These are phyloP conservation scores for Himalopsyche phryganea DNA, from an alignment of 1,140 invertebrate genomes.

Conservation along the genomic window DNA sequence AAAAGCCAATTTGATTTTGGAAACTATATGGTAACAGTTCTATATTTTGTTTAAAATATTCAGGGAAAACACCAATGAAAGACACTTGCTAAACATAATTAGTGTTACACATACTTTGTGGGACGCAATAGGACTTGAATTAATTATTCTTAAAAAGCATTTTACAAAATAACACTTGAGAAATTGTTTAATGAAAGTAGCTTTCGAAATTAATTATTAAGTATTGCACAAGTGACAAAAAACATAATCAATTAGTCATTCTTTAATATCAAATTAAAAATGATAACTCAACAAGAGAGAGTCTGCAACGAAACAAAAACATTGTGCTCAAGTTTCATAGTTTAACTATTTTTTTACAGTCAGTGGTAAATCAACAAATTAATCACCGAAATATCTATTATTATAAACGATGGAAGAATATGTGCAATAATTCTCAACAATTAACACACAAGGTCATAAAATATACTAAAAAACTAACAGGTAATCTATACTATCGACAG, in stretches of 20 bases:
- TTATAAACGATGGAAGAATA: too few species aligned
- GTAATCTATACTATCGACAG: conserved; percentile 26
- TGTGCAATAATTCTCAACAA: conserved; percentile 7
- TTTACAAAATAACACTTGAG: neutral
- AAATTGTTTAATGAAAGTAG: too few species aligned
- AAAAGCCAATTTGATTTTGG: conserved; percentile 29
- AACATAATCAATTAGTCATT: too few species aligned
- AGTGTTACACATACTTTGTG: conserved; percentile 30
- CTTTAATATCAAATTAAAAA: too few species aligned
- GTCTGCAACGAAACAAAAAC: too few species aligned
- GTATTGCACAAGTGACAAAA: too few species aligned
- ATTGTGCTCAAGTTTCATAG: too few species aligned
- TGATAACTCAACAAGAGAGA: too few species aligned
- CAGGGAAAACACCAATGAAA: conserved; percentile 35
- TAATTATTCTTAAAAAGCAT: conserved; percentile 23
- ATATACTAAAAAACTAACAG: conserved; percentile 29
- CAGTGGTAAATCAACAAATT: too few species aligned
- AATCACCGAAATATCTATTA: too few species aligned
- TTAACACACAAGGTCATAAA: conserved; percentile 19
- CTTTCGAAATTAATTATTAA: too few species aligned
- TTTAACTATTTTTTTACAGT: too few species aligned
- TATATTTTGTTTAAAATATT: conserved; percentile 36
- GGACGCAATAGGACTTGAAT: conserved; percentile 34
- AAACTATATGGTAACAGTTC: conserved; percentile 36
- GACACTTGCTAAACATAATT: conserved; percentile 35